Evolutionary conservation across 2,888 invertebrate species (phyloP).

Genomic region (Drosophila formosana): DNA sequence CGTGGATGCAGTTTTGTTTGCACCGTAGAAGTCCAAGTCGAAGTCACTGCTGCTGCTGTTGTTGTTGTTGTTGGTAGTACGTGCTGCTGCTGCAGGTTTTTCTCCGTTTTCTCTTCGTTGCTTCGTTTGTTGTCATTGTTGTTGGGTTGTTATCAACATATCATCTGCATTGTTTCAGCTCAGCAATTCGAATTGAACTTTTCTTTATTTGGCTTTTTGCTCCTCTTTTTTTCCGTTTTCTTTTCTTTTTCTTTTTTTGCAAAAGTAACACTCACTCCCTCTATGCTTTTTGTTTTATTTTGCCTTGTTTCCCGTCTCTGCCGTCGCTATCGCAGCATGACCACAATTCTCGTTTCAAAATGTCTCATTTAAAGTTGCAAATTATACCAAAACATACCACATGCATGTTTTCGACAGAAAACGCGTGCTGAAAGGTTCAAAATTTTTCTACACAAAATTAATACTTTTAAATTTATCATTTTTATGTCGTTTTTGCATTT

Average conservation of each 20-base stretch:
- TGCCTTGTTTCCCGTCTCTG: conserved; percentile 58
- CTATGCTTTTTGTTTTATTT: conserved; percentile 71
- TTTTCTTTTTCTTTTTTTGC: conserved; percentile 52
- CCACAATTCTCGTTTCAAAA: background rate
- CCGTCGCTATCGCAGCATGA: conserved; percentile 50
- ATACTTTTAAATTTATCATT: background rate
- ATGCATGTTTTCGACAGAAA: background rate
- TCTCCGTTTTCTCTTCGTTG: conserved; percentile 16
- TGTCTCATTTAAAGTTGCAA: background rate
- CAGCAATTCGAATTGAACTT: conserved; percentile 51
- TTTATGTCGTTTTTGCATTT: background rate
- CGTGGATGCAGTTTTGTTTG: conserved; percentile 51
- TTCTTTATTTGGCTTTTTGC: conserved; percentile 60
- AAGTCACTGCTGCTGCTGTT: conserved; percentile 17
- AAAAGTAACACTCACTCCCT: conserved; percentile 65
- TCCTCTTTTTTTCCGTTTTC: conserved; percentile 44
- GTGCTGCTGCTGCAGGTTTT: conserved; percentile 9
- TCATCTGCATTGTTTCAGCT: conserved; percentile 41
- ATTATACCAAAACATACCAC: background rate
- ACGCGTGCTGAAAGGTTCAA: background rate
- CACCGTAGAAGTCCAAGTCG: conserved; percentile 23
- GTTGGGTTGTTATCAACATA: conserved; percentile 18
- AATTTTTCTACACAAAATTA: no score
- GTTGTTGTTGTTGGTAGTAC: conserved; percentile 19
- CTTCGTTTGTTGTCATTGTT: conserved; percentile 12